Conservation (phyloP, 2,797 vertebrate genomes). For the Antennarius maculatus region DNA sequence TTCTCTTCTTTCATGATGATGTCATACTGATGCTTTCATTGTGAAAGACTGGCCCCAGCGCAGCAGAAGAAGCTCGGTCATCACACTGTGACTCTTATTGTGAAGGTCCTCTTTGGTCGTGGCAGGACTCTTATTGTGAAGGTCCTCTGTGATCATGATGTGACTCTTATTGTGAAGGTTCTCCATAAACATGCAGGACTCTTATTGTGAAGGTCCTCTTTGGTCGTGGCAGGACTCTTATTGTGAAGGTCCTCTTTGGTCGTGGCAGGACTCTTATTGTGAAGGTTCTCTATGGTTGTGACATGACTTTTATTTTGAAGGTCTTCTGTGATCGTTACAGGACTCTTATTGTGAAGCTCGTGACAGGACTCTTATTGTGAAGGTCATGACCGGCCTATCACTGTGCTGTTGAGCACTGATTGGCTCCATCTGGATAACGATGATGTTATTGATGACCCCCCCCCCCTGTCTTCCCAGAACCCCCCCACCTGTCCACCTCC, state of each 20-base stretch:
- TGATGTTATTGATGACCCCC: not conserved
- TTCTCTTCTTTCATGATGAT: not conserved
- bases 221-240: too few species aligned
- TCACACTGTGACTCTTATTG: conserved; percentile 1
- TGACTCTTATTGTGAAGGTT: conserved; percentile 14
- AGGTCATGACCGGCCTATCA: not conserved
- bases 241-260: too few species aligned
- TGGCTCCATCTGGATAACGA: not conserved
- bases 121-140: too few species aligned
- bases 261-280: not conserved
- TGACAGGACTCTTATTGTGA: conserved; percentile 5
- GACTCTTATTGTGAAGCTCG: too few species aligned
- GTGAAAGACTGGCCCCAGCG: not conserved
- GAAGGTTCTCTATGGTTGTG: not conserved
- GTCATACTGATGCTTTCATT: not conserved
- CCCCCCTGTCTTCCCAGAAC: conserved; percentile 55
- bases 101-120: not conserved
- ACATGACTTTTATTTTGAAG: conserved; percentile 15
- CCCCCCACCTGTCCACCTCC: conserved; percentile 62
- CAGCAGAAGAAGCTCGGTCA: too few species aligned
- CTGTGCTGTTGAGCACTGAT: not conserved
- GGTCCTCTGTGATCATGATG: too few species aligned
- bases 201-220: conserved; percentile 9
- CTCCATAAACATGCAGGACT: too few species aligned
- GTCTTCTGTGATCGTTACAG: not conserved